Percentiles rank a stretch among this genome's conserved stretches.
Conservation (phyloP, 2,888 invertebrate species). For the Oligia strigilis region DNA sequence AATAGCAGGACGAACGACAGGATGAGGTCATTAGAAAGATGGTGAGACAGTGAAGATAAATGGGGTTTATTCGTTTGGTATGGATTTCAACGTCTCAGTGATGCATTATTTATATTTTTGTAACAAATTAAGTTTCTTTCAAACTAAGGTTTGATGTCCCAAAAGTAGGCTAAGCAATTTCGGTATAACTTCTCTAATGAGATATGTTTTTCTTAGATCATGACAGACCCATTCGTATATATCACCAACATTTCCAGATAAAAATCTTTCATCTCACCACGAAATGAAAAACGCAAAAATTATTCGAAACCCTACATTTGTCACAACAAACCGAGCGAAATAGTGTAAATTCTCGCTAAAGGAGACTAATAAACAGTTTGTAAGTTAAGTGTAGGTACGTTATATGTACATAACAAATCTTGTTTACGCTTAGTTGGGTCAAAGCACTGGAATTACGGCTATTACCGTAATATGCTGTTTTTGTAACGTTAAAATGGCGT, state of each 20-base stretch:
- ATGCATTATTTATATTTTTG: neutral
- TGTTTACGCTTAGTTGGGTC: conserved; percentile 61
- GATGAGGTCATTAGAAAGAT: conserved; percentile 19
- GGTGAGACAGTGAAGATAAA: conserved; percentile 28
- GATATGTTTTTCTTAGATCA: neutral
- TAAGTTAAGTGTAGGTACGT: conserved; percentile 8
- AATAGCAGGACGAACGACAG: conserved; percentile 33
- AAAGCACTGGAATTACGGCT: conserved; percentile 60
- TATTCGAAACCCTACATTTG: conserved; percentile 28
- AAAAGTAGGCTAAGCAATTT: neutral
- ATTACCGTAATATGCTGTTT: conserved; percentile 59
- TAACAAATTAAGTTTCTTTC: neutral
- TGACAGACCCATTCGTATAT: neutral
- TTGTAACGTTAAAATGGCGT: conserved; percentile 57
- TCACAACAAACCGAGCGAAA: conserved; percentile 16
- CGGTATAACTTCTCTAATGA: neutral
- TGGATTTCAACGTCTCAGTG: neutral
- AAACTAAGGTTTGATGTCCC: too few species aligned
- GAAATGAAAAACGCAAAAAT: conserved; percentile 40
- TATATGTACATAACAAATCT: conserved; percentile 61
- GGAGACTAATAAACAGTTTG: conserved; percentile 32
- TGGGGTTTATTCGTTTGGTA: neutral
- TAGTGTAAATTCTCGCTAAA: conserved; percentile 23
- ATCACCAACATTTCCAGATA: conserved; percentile 1
- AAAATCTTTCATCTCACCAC: neutral